A percentile compares a stretch with the other conserved stretches of the same genome.
Conservation (phyloP, 2,113 vertebrate genomes). For the Triplophysa tibetana region DNA sequence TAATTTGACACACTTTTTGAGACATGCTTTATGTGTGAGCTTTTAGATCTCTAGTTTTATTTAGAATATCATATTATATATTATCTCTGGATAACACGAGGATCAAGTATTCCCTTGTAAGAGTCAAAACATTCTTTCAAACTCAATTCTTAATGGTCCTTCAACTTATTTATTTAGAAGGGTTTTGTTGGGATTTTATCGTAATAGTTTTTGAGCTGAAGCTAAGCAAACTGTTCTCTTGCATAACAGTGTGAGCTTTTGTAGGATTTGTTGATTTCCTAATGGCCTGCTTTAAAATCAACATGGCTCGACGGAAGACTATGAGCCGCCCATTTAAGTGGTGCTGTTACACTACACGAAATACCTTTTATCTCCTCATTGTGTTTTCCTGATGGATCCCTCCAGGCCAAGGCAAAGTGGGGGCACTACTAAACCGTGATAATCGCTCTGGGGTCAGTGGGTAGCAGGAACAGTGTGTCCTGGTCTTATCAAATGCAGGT, state of each 20-base stretch:
- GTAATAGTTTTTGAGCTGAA: slow-evolving; percentile 15
- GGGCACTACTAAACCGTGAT: not conserved
- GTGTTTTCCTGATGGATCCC: slow-evolving; percentile 19
- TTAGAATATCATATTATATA: too few species aligned
- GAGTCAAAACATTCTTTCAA: too few species aligned
- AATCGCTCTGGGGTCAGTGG: not conserved
- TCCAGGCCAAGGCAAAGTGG: not conserved
- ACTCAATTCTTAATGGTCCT: not conserved
- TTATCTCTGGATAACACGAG: not conserved
- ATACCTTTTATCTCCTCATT: not conserved
- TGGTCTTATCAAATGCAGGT: not conserved
- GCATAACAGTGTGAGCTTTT: slow-evolving; percentile 9
- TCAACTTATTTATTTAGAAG: not conserved
- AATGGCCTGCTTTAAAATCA: slow-evolving; percentile 35
- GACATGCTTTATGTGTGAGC: not conserved
- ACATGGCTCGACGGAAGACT: not conserved
- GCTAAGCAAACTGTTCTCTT: slow-evolving; percentile 12
- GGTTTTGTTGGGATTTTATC: not conserved
- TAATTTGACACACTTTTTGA: too few species aligned
- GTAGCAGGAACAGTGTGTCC: not conserved
- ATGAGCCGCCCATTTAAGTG: not conserved
- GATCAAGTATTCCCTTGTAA: not conserved
- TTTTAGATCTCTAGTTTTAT: not conserved
- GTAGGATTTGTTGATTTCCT: slow-evolving; percentile 46
- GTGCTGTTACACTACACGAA: not conserved